Evolutionary conservation across 2,797 vertebrate species (phyloP).

Genomic region (Babyrousa celebensis): DNA sequence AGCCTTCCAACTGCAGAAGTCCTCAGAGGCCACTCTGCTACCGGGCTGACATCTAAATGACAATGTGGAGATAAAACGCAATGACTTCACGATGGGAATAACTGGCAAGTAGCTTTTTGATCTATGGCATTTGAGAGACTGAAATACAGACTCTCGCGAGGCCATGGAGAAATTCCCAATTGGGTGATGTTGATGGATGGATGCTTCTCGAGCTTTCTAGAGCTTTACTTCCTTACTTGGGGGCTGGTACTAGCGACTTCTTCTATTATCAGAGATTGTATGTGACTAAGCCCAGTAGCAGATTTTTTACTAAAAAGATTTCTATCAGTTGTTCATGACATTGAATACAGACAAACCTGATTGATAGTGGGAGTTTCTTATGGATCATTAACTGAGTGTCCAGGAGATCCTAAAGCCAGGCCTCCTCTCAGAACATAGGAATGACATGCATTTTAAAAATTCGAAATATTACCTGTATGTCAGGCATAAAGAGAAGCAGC

Average conservation of each 20-base stretch:
- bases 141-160: background rate
- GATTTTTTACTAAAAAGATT: slow-evolving; percentile 65
- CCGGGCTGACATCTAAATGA: background rate
- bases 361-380: slow-evolving; percentile 25
- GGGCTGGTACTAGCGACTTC: background rate
- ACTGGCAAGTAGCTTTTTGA: background rate
- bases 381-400: slow-evolving; percentile 55
- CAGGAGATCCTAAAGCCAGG: slow-evolving; percentile 73
- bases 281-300: background rate
- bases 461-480: slow-evolving; percentile 80
- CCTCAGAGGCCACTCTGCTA: background rate
- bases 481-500: slow-evolving; percentile 72
- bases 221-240: background rate
- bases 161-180: background rate
- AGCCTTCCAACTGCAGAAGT: background rate
- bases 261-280: background rate
- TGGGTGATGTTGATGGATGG: background rate
- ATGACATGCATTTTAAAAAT: slow-evolving; percentile 80
- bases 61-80: background rate
- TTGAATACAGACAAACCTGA: slow-evolving; percentile 1
- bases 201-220: background rate
- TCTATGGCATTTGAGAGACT: background rate
- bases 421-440: slow-evolving; percentile 81
- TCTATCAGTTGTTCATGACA: slow-evolving; percentile 49
- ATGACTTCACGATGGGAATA: background rate